phyloP scores from a whole-genome alignment of 2,797 vertebrate species.

The Capromys pilorides region DNA sequence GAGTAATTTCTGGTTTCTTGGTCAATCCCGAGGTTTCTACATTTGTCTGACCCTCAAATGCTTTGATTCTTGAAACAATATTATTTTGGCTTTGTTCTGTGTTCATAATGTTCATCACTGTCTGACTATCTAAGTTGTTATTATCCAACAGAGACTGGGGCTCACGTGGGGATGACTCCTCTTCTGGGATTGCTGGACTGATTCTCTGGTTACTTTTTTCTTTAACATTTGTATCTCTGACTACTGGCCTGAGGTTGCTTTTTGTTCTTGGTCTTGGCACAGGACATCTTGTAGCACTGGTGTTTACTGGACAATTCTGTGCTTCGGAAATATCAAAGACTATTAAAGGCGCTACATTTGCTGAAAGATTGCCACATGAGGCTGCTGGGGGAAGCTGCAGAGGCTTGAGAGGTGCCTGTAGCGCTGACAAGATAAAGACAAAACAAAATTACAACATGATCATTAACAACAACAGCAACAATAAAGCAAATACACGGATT shows the following conservation, averaged over 20 bases:
- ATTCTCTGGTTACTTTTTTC: slow-evolving; percentile 76
- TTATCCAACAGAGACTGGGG: slow-evolving; percentile 76
- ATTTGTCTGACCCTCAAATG: slow-evolving; percentile 91
- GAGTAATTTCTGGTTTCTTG: slow-evolving; percentile 88
- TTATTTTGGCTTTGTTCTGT: slow-evolving; percentile 87
- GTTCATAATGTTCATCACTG: slow-evolving; percentile 88
- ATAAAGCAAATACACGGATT: neutral
- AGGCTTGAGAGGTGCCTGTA: slow-evolving; percentile 89
- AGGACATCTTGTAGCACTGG: slow-evolving; percentile 85
- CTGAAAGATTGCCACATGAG: slow-evolving; percentile 72
- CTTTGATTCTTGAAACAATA: slow-evolving; percentile 92
- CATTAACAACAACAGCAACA: slow-evolving; percentile 21
- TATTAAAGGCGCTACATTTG: slow-evolving; percentile 83
- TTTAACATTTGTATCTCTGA: slow-evolving; percentile 83
- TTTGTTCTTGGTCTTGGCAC: slow-evolving; percentile 94
- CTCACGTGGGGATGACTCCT: slow-evolving; percentile 58
- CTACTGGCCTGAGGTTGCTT: slow-evolving; percentile 85
- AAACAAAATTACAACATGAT: neutral
- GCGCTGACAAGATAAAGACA: slow-evolving; percentile 82
- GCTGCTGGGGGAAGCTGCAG: slow-evolving; percentile 85
- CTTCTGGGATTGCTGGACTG: slow-evolving; percentile 50
- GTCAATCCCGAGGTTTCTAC: slow-evolving; percentile 82
- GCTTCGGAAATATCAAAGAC: slow-evolving; percentile 82
- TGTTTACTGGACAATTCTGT: slow-evolving; percentile 80
- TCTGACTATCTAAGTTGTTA: slow-evolving; percentile 75